Percentiles rank a stretch among this genome's conserved stretches.
Evolutionary conservation across 2,113 vertebrate species (phyloP).

Genomic region (Erythrocercus mccallii): DNA sequence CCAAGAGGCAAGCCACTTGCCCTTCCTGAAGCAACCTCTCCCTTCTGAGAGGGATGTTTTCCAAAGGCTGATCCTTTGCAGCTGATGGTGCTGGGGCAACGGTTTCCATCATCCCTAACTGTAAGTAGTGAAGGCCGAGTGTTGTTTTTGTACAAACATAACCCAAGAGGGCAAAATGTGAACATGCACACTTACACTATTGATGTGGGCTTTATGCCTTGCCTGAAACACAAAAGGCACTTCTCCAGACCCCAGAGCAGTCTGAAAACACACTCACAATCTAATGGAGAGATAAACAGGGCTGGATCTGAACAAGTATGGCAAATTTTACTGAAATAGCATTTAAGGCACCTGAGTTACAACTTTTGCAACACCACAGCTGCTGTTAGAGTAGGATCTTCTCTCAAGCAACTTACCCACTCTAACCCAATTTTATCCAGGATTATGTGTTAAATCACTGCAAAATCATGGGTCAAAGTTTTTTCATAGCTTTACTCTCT

Average conservation of each 20-base stretch:
- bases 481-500: slow-evolving; percentile 78
- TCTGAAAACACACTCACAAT: background rate
- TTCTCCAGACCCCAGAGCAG: background rate
- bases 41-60: background rate
- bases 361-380: background rate
- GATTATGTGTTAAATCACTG: slow-evolving; percentile 35
- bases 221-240: background rate
- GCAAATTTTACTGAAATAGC: background rate
- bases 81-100: background rate
- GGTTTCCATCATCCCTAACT: background rate
- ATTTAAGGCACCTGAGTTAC: background rate
- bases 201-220: background rate
- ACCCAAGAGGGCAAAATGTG: background rate
- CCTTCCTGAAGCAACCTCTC: background rate
- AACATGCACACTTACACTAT: background rate
- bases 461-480: slow-evolving; percentile 56
- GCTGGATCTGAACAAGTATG: background rate
- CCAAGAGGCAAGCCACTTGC: background rate
- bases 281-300: background rate
- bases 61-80: background rate
- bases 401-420: background rate
- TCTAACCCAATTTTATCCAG: background rate
- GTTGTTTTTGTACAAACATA: background rate
- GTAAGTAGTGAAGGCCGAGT: background rate
- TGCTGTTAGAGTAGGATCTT: background rate